A percentile compares a stretch with the other conserved stretches of the same genome.
Evolutionary conservation across 2,797 vertebrate species (phyloP).

Genomic region (Tamandua tetradactyla): DNA sequence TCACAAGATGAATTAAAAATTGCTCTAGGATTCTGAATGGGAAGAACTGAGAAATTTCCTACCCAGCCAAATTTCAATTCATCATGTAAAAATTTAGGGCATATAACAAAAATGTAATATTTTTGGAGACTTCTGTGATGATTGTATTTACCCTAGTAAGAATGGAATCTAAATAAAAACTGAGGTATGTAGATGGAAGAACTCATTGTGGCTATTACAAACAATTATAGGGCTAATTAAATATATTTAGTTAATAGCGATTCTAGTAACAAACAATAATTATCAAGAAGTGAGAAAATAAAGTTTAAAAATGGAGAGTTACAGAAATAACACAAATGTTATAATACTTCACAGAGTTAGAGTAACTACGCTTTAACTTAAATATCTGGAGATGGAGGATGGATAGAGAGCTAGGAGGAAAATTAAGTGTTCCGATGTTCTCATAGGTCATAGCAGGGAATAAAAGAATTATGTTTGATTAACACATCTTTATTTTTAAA

Average conservation of each 20-base stretch:
- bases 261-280: neutral
- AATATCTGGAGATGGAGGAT: neutral
- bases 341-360: conserved; percentile 20
- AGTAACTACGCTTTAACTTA: neutral
- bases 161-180: neutral
- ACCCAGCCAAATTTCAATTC: neutral
- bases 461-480: neutral
- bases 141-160: neutral
- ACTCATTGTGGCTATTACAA: neutral
- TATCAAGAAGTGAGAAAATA: neutral
- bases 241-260: neutral
- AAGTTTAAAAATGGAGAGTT: conserved; percentile 7
- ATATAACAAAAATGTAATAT: neutral
- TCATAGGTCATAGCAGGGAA: neutral
- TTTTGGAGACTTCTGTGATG: neutral
- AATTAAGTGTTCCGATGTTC: neutral
- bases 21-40: neutral
- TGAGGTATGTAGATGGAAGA: neutral
- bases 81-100: neutral
- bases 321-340: neutral
- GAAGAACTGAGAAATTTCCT: neutral
- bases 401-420: neutral
- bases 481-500: neutral
- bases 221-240: neutral
- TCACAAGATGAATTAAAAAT: neutral